Percentiles rank a stretch among this genome's conserved stretches.
phyloP scores from a whole-genome alignment of 2,797 vertebrate genomes.

The Rhinella marina region DNA sequence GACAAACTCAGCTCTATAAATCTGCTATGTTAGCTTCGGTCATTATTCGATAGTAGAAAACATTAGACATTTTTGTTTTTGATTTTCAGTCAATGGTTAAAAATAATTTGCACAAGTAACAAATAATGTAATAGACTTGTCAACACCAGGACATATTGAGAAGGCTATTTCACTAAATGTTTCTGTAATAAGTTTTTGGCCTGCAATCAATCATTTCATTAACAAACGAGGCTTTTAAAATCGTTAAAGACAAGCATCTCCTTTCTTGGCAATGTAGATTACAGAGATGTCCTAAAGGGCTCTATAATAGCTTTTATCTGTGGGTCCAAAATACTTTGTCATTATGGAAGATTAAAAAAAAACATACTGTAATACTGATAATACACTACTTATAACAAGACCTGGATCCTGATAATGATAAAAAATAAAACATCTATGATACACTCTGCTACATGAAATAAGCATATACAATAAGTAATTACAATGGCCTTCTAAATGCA shows the following conservation, averaged over 20 bases:
- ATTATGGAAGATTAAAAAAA: not conserved
- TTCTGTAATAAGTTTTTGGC: too few species aligned
- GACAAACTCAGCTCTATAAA: not conserved
- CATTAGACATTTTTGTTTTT: not conserved
- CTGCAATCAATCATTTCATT: slow-evolving; percentile 36
- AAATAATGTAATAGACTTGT: slow-evolving; percentile 5
- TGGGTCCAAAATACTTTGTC: not conserved
- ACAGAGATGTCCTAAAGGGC: not conserved
- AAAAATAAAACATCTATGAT: not conserved
- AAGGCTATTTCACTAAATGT: slow-evolving; percentile 21
- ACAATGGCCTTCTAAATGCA: not conserved
- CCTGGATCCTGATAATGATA: not conserved
- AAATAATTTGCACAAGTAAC: slow-evolving; percentile 14
- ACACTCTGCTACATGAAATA: not conserved
- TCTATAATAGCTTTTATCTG: not conserved
- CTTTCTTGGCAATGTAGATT: not conserved
- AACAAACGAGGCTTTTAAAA: slow-evolving; percentile 39
- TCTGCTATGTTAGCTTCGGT: not conserved
- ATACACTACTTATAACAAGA: not conserved
- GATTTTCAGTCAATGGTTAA: not conserved
- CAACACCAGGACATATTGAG: slow-evolving; percentile 2
- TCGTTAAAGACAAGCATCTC: slow-evolving; percentile 28
- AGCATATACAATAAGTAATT: not conserved
- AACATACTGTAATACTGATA: not conserved
- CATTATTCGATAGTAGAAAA: too few species aligned